A percentile compares a stretch with the other conserved stretches of the same genome.
phyloP scores from a whole-genome alignment of 35 echinoderm and acorn worm genomes.

The Lytechinus pictus region DNA sequence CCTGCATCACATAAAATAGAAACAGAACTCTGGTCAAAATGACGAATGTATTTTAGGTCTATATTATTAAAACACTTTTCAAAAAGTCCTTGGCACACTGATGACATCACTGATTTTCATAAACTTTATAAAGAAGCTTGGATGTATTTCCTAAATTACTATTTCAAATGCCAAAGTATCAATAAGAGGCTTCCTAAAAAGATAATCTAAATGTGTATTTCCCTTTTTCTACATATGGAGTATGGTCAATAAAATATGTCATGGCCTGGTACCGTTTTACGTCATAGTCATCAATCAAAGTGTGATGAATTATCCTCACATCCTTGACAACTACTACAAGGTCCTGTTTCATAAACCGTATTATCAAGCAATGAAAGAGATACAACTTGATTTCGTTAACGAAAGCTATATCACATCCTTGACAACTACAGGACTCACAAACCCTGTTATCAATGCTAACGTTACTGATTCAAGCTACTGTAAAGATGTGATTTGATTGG shows the following conservation, averaged over 20 bases:
- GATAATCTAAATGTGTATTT: not conserved
- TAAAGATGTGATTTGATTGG: too few relatives aligned
- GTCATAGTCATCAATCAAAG: constrained; percentile 43
- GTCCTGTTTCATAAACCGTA: too few relatives aligned
- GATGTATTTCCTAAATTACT: not conserved
- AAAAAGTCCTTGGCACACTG: not conserved
- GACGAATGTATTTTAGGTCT: not conserved
- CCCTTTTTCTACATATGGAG: not conserved
- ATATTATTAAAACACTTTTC: not conserved
- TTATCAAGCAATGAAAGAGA: too few relatives aligned
- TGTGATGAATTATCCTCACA: constrained; percentile 9
- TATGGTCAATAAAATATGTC: not conserved
- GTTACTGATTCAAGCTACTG: too few relatives aligned
- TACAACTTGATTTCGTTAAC: too few relatives aligned
- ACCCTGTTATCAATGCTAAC: too few relatives aligned
- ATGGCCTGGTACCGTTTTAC: not conserved
- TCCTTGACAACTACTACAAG: not conserved
- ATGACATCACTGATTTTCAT: not conserved
- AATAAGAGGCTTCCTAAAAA: not conserved
- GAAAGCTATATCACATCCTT: too few relatives aligned
- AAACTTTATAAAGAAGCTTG: not conserved
- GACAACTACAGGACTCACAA: too few relatives aligned
- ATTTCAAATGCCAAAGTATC: not conserved
- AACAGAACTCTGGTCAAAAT: not conserved
- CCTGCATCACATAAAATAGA: not conserved